phyloP scores from a whole-genome alignment of 2,113 vertebrate genomes.

The Carassius carassius region DNA sequence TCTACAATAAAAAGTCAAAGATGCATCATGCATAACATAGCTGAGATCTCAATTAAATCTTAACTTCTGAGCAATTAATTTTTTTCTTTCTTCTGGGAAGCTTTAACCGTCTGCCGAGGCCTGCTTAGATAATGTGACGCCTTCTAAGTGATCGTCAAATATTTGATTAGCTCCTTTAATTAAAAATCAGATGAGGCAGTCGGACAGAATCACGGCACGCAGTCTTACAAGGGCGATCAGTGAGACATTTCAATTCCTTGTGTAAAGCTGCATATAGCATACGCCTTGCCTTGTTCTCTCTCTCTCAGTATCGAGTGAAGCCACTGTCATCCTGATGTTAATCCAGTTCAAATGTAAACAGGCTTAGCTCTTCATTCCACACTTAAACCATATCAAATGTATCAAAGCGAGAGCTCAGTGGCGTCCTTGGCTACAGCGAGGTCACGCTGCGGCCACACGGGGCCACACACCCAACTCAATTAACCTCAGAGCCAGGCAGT shows the following conservation, averaged over 20 bases:
- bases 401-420: conserved; percentile 86
- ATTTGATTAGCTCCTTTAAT: conserved; percentile 3
- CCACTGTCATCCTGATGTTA: conserved; percentile 76
- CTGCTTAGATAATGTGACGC: neutral
- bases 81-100: neutral
- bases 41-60: neutral
- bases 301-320: conserved; percentile 54
- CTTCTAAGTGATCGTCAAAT: neutral
- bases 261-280: conserved; percentile 46
- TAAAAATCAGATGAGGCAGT: neutral
- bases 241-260: conserved; percentile 48
- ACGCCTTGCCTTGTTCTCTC: conserved; percentile 29
- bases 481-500: conserved; percentile 78
- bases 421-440: conserved; percentile 79
- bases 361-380: conserved; percentile 81
- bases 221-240: conserved; percentile 23
- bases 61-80: neutral
- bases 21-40: neutral
- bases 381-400: conserved; percentile 90
- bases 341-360: conserved; percentile 85
- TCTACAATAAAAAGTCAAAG: neutral
- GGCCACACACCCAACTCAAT: conserved; percentile 80
- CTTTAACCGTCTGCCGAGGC: neutral
- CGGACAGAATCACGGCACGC: conserved; percentile 22
- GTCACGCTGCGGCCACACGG: conserved; percentile 77